A percentile compares a stretch with the other conserved stretches of the same genome.
phyloP scores from a whole-genome alignment of 37 sponge, comb jelly and placozoan species.

The Eunapius fragilis region DNA sequence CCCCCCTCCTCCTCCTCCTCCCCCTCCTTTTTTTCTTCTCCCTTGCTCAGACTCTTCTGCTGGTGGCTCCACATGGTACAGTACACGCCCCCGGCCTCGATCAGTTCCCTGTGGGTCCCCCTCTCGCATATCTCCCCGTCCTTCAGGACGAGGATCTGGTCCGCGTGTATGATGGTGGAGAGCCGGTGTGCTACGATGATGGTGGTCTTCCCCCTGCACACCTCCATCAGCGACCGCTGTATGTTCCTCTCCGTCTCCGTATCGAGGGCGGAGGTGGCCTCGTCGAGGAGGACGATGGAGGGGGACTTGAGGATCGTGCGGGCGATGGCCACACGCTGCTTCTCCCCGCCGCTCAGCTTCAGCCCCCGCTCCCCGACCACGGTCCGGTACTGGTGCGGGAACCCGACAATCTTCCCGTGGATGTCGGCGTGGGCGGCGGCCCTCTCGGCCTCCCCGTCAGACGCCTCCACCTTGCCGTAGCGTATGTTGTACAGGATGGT shows the following conservation, averaged over 20 bases:
- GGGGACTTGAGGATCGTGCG: constrained; percentile 97
- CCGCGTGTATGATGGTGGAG: constrained; percentile 95
- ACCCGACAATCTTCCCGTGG: constrained; percentile 78
- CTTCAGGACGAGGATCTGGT: constrained; percentile 94
- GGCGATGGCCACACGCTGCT: constrained; percentile 98
- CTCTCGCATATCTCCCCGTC: constrained; percentile 75
- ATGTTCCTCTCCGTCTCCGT: constrained; percentile 96
- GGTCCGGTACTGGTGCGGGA: constrained; percentile 89
- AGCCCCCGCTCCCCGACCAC: constrained; percentile 97
- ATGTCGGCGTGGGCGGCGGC: constrained; percentile 94
- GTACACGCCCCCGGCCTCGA: constrained; percentile 76
- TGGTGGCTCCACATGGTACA: constrained; percentile 93
- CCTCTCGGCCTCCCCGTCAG: constrained; percentile 80
- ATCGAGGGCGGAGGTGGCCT: constrained; percentile 98
- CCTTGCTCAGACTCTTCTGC: constrained; percentile 56
- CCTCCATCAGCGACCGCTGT: constrained; percentile 82
- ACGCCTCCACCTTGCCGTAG: constrained; percentile 82
- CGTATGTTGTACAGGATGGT: constrained; percentile 92
- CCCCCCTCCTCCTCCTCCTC: neutral
- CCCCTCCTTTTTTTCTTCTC: neutral
- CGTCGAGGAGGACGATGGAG: constrained; percentile 90
- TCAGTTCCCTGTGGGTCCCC: constrained; percentile 83
- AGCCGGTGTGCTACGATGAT: constrained; percentile 95
- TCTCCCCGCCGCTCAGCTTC: constrained; percentile 99
- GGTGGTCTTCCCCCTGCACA: constrained; percentile 88